Percentiles rank a stretch among this genome's conserved stretches.
Conservation (phyloP, 2,113 vertebrate genomes). For the Isurus oxyrinchus region DNA sequence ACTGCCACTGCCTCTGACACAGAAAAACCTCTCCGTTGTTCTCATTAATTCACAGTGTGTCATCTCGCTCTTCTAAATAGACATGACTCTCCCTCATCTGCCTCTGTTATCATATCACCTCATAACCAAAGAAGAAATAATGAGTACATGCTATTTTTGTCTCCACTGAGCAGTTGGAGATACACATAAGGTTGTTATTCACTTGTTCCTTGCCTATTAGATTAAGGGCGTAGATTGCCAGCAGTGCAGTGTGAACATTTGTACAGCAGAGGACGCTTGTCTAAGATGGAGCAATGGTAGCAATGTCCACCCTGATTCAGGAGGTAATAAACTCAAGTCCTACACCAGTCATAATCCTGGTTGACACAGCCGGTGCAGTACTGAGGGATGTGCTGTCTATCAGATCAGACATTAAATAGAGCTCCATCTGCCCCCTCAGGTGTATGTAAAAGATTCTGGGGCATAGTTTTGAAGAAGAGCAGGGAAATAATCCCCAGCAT, state of each 20-base stretch:
- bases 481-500: not conserved
- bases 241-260: not conserved
- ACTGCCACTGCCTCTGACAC: not conserved
- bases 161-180: not conserved
- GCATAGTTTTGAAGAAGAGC: not conserved
- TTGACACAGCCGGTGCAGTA: not conserved
- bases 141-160: not conserved
- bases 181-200: not conserved
- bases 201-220: not conserved
- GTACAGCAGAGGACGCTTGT: not conserved
- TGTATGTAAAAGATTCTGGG: not conserved
- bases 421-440: not conserved
- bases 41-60: slow-evolving; percentile 28
- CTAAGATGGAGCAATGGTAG: not conserved
- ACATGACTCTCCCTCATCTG: not conserved
- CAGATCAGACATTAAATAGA: not conserved
- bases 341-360: not conserved
- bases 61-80: not conserved
- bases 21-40: not conserved
- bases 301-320: not conserved
- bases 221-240: too few species aligned
- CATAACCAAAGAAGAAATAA: not conserved
- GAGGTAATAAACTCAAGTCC: not conserved
- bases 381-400: not conserved
- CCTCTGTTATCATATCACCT: not conserved